These are phyloP conservation scores for Sciurus vulgaris DNA, from an alignment of 2,797 vertebrate species.

Conservation along the genomic window DNA sequence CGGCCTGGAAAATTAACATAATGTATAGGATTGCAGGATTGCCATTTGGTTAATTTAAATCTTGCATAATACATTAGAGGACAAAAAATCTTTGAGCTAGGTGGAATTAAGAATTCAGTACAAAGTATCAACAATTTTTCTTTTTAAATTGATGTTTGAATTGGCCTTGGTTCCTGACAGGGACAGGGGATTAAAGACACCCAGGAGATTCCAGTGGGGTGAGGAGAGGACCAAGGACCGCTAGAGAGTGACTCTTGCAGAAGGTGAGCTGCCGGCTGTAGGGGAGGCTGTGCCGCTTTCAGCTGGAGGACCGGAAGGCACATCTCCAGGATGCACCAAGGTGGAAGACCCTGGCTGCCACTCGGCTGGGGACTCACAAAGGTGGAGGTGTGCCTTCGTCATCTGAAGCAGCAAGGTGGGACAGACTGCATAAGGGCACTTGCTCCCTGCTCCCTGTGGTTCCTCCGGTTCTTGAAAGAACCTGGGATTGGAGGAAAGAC, in stretches of 20 bases:
- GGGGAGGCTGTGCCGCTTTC: not conserved
- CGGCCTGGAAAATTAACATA: conserved; percentile 60
- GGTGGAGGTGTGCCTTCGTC: accelerated
- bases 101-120: not conserved
- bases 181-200: not conserved
- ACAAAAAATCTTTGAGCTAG: not conserved
- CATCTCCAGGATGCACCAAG: not conserved
- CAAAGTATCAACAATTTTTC: not conserved
- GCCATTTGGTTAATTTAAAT: conserved; percentile 70
- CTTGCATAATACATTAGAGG: conserved; percentile 22
- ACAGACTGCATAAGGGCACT: too few relatives aligned
- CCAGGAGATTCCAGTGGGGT: not conserved
- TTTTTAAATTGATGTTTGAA: not conserved
- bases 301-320: not conserved
- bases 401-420: accelerated
- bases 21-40: conserved; percentile 70
- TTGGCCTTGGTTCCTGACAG: conserved; percentile 5
- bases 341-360: not conserved
- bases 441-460: too few relatives aligned
- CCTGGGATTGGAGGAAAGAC: not conserved
- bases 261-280: not conserved
- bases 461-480: not conserved
- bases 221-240: not conserved
- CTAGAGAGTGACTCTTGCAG: not conserved
- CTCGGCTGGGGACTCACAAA: not conserved